A percentile compares a stretch with the other conserved stretches of the same genome.
Conservation (phyloP, 2,113 vertebrate species). For the Nannospalax galili region DNA sequence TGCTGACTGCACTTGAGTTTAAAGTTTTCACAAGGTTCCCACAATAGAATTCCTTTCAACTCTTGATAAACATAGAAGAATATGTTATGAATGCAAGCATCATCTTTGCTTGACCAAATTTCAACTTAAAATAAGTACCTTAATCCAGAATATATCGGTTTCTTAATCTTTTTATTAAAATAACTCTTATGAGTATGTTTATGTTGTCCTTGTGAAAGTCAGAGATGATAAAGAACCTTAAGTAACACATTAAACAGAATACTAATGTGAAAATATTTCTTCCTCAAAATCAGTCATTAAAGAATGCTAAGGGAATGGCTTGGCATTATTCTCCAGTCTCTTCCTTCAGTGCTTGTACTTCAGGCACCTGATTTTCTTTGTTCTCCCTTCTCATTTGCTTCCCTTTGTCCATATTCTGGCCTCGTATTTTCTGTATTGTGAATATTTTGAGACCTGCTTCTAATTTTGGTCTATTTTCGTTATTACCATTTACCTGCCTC, state of each 20-base stretch:
- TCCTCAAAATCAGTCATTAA: background rate
- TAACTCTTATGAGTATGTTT: background rate
- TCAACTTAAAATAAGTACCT: background rate
- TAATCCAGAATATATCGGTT: background rate
- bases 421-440: background rate
- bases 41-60: background rate
- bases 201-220: conserved; percentile 12
- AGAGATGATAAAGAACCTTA: background rate
- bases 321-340: background rate
- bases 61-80: background rate
- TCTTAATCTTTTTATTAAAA: conserved; percentile 37
- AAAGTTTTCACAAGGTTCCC: background rate
- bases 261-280: background rate
- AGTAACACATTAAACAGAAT: background rate
- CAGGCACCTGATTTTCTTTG: background rate
- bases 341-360: background rate
- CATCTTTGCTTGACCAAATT: background rate
- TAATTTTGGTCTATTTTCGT: too few relatives aligned
- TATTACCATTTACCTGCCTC: background rate
- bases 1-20: background rate
- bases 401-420: background rate
- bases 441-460: background rate
- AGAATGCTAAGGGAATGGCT: background rate
- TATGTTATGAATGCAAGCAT: background rate
- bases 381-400: background rate